phyloP scores from a whole-genome alignment of 2,888 invertebrate species.

The Leucoma salicis region DNA sequence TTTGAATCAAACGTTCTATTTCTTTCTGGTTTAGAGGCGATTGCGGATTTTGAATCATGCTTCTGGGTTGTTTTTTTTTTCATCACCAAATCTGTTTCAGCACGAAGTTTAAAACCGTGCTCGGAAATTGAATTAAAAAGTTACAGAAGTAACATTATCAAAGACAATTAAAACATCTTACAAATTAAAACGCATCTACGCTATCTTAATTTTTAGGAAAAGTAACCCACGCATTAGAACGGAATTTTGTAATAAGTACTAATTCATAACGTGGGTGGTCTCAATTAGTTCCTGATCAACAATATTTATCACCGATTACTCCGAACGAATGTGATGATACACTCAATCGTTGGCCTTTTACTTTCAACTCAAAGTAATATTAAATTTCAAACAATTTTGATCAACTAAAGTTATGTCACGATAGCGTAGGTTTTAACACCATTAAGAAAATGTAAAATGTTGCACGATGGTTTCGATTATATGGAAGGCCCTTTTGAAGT shows the following conservation, averaged over 20 bases:
- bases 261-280: constrained; percentile 16
- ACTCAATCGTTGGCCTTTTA: constrained; percentile 20
- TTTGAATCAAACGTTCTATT: too few relatives aligned
- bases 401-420: not conserved
- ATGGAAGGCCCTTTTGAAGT: too few relatives aligned
- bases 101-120: too few relatives aligned
- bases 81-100: too few relatives aligned
- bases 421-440: not conserved
- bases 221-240: not conserved
- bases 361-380: constrained; percentile 21
- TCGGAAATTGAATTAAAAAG: too few relatives aligned
- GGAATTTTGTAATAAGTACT: not conserved
- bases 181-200: too few relatives aligned
- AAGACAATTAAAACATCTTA: too few relatives aligned
- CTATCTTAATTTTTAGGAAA: not conserved
- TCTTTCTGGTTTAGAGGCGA: too few relatives aligned
- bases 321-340: constrained; percentile 11
- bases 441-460: not conserved
- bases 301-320: constrained; percentile 22
- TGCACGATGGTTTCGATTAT: not conserved
- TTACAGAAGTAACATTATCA: too few relatives aligned
- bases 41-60: too few relatives aligned
- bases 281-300: constrained; percentile 19
- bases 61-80: too few relatives aligned
- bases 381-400: not conserved